Conservation (phyloP, 2,888 invertebrate species). For the Hirtodrosophila duncani region DNA sequence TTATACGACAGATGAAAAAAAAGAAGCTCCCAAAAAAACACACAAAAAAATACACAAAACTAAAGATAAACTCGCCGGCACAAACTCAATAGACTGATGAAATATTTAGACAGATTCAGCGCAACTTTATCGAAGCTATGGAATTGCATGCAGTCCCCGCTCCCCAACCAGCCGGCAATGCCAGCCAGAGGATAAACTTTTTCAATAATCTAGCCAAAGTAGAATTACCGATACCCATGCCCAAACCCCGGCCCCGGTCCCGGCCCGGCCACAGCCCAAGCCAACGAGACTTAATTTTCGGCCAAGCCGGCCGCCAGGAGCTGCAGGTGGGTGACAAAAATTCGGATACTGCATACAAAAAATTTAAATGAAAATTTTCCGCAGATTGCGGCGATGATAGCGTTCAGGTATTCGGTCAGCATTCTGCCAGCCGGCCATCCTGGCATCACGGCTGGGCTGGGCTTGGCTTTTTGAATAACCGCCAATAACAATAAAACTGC, state of each 20-base stretch:
- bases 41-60: slow-evolving; percentile 27
- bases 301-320: neutral
- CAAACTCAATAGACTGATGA: slow-evolving; percentile 60
- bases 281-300: too few species aligned
- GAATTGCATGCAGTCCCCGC: slow-evolving; percentile 31
- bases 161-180: slow-evolving; percentile 12
- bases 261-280: neutral
- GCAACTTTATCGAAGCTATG: slow-evolving; percentile 55
- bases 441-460: slow-evolving; percentile 32
- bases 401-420: slow-evolving; percentile 25
- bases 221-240: slow-evolving; percentile 38
- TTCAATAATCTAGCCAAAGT: slow-evolving; percentile 61
- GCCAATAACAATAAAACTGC: slow-evolving; percentile 68
- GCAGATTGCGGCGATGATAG: slow-evolving; percentile 44
- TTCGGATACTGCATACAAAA: slow-evolving; percentile 37
- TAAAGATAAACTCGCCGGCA: slow-evolving; percentile 56
- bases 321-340: slow-evolving; percentile 38
- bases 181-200: slow-evolving; percentile 53
- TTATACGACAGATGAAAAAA: slow-evolving; percentile 32
- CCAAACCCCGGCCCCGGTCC: slow-evolving; percentile 19
- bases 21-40: slow-evolving; percentile 12
- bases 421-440: neutral
- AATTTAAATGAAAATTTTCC: slow-evolving; percentile 64
- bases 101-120: slow-evolving; percentile 56
- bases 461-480: slow-evolving; percentile 45